Conservation (phyloP, 2,113 vertebrate species). For the Saccopteryx leptura region DNA sequence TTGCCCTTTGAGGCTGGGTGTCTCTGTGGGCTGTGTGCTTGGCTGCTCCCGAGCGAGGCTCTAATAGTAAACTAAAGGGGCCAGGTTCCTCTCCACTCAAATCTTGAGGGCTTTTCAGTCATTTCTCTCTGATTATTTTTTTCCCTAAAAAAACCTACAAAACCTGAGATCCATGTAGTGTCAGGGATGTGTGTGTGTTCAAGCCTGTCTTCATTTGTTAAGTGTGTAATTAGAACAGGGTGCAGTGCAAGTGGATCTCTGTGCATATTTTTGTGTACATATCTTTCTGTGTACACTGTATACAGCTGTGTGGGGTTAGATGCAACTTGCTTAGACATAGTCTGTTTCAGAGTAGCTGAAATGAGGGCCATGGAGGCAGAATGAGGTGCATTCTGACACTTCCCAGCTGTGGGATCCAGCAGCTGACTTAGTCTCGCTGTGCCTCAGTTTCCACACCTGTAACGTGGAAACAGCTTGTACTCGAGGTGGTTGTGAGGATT, state of each 20-base stretch:
- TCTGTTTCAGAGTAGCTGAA: neutral
- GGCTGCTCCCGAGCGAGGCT: neutral
- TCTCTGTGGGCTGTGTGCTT: neutral
- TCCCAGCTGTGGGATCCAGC: neutral
- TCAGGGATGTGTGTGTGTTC: neutral
- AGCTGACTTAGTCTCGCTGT: neutral
- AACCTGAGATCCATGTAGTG: neutral
- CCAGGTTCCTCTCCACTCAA: neutral
- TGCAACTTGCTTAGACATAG: neutral
- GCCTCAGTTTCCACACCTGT: constrained; percentile 22
- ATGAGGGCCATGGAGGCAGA: neutral
- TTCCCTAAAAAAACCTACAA: neutral
- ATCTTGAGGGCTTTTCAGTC: constrained; percentile 9
- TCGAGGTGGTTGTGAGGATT: neutral
- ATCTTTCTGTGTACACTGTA: neutral
- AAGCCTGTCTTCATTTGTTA: neutral
- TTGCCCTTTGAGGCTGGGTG: neutral
- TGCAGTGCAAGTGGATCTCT: neutral
- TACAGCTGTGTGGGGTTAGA: neutral
- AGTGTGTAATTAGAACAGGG: neutral
- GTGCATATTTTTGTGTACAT: neutral
- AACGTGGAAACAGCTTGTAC: fast-evolving
- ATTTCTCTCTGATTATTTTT: constrained; percentile 30
- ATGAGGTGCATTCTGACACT: neutral
- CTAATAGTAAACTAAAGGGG: neutral